Evolutionary conservation across 2,797 vertebrate genomes (phyloP).

Genomic region (Erpetoichthys calabaricus): DNA sequence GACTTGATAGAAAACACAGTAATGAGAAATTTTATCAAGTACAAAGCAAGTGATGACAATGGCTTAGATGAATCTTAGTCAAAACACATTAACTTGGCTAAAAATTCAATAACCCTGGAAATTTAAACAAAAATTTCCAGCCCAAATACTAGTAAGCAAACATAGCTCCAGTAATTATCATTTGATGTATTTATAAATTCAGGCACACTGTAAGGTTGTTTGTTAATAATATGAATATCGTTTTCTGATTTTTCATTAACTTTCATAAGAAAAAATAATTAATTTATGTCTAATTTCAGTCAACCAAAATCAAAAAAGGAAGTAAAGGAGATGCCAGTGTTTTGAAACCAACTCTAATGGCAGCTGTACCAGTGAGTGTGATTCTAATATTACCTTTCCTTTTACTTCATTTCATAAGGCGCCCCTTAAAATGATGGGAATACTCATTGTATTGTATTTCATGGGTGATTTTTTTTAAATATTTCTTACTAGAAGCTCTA

Average conservation of each 20-base stretch:
- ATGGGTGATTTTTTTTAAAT: background rate
- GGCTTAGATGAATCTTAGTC: too few species aligned
- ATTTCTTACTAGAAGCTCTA: too few species aligned
- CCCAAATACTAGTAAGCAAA: too few species aligned
- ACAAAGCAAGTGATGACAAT: too few species aligned
- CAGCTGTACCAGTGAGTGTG: slow-evolving; percentile 79
- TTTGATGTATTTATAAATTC: background rate
- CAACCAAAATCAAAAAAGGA: slow-evolving; percentile 90
- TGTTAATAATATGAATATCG: background rate
- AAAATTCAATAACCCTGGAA: too few species aligned
- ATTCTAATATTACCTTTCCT: background rate
- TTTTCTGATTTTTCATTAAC: slow-evolving; percentile 14
- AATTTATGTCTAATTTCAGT: slow-evolving; percentile 39
- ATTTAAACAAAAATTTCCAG: too few species aligned
- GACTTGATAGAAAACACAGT: background rate
- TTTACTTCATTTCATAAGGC: background rate
- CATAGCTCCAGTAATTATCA: too few species aligned
- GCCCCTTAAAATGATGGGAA: too few species aligned
- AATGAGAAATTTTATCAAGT: too few species aligned
- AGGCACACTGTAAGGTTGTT: background rate
- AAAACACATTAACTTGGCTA: too few species aligned
- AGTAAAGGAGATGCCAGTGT: slow-evolving; percentile 78
- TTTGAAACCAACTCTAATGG: slow-evolving; percentile 82
- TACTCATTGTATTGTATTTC: too few species aligned
- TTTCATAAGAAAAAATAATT: background rate